phyloP scores from a whole-genome alignment of 64 coral and sea anemone species.

The Actinia equina region DNA sequence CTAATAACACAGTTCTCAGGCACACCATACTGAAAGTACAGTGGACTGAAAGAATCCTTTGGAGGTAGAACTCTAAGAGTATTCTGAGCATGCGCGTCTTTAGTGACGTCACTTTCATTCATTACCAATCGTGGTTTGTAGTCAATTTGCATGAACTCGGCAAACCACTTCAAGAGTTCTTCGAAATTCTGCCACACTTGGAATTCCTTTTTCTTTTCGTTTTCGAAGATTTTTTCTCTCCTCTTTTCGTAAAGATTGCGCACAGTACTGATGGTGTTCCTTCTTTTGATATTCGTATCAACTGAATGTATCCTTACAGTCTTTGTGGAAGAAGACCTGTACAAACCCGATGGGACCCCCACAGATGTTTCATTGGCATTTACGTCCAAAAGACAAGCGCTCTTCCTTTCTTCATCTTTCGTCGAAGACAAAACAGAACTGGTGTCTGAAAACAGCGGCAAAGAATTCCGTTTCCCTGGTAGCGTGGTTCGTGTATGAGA shows the following conservation, averaged over 20 bases:
- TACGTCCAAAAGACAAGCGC: too few species aligned
- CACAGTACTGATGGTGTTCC: not conserved
- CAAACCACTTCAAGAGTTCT: constrained; percentile 35
- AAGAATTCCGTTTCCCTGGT: not conserved
- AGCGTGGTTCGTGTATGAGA: not conserved
- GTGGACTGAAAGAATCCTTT: constrained; percentile 15
- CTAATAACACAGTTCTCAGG: constrained; percentile 27
- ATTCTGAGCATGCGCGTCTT: not conserved
- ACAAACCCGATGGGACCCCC: not conserved
- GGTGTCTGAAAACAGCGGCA: not conserved
- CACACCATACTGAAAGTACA: constrained; percentile 46
- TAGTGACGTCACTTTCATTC: not conserved
- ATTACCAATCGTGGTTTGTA: constrained; percentile 18
- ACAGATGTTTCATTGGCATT: not conserved
- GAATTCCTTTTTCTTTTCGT: not conserved
- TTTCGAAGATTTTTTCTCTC: not conserved
- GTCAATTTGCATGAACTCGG: constrained; percentile 12
- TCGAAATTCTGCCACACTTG: constrained; percentile 52
- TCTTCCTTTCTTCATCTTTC: not conserved
- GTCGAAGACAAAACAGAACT: not conserved
- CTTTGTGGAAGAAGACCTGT: not conserved
- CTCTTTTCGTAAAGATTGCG: not conserved
- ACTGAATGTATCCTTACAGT: not conserved
- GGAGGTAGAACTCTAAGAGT: not conserved
- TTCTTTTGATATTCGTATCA: not conserved